Base-by-base conservation (phyloP, 2,888 invertebrate genomes). In the Eupithecia tripunctaria region DNA sequence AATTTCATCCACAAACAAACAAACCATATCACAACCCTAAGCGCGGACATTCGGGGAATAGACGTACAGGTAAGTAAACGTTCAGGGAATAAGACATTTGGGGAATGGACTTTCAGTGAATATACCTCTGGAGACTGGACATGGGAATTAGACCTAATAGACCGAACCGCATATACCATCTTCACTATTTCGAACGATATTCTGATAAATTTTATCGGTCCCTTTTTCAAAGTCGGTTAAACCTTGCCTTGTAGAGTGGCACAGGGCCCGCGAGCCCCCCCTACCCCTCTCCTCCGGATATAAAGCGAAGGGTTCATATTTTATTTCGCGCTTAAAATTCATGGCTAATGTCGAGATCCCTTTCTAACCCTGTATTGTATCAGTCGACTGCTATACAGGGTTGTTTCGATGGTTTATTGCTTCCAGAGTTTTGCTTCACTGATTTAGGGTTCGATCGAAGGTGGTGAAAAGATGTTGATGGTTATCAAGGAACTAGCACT, bases 311-410 rank as follows among this genome's bases (percentile, higher is more conserved):
- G 79, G 80, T 79, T 79, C 80, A 81, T 81, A 79, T 80, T 80
- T 80, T 80, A 79, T 79, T 76, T 76, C 51, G 27, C 71, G 74
- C 76, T 79, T 78, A 76, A 80, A 81, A 79, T 79, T 80, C 81
- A 81, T 78, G 76, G 76, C 70, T 73, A 76, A 77, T 78, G 76
- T 74, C 65, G 60, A 62, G 59, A 25, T 56, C 70, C 67, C 70
- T 72, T 68, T 72, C 72, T 62, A n/a, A 72, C 47, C 75, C 59
- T 59, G 15, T 70, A 41, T 76, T 75, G 76, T 74, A 71, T 73
- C 71, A 64, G 69, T 68, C 43, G 63, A 27, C 36, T 3, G 36
- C 8, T 38, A 67, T 68, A 68, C 38, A 7, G 15, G n/a, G 29
- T n/a, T 36, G 18, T 7, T 36, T 10, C n/a, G 18, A 36, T n/a